Percentiles rank a stretch among this genome's conserved stretches.
Evolutionary conservation across 2,797 vertebrate species (phyloP).

Genomic region (Enteromius thamalakanensis): DNA sequence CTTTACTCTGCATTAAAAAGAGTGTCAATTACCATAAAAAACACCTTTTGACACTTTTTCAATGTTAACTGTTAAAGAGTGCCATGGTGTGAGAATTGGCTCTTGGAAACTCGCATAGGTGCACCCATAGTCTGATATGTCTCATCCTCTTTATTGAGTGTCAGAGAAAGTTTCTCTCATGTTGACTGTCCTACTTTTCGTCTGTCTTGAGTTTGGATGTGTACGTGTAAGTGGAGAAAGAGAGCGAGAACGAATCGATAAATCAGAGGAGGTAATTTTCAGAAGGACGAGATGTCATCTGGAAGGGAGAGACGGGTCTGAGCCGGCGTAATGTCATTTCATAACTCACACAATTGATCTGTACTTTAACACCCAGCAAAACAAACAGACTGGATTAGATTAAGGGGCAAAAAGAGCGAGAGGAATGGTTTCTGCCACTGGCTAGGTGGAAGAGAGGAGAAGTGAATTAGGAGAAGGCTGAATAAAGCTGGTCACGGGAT

Average conservation of each 20-base stretch:
- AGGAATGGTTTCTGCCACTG: constrained; percentile 36
- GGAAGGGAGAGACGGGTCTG: constrained; percentile 66
- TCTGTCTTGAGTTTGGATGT: constrained; percentile 31
- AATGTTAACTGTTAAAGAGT: background rate
- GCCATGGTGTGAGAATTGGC: background rate
- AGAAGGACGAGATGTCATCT: constrained; percentile 59
- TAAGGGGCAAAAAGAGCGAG: constrained; percentile 52
- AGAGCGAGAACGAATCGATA: constrained; percentile 47
- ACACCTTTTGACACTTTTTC: background rate
- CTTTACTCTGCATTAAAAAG: background rate
- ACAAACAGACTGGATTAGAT: constrained; percentile 69
- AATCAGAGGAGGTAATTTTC: constrained; percentile 56
- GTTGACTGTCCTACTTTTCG: constrained; percentile 44
- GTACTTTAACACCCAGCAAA: constrained; percentile 63
- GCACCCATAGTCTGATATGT: background rate
- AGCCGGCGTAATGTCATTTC: constrained; percentile 73
- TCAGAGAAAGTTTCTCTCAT: constrained; percentile 42
- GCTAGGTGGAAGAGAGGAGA: constrained; percentile 18
- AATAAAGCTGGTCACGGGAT: constrained; percentile 63
- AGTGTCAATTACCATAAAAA: background rate
- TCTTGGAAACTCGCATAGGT: constrained; percentile 9
- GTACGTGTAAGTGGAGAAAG: constrained; percentile 2
- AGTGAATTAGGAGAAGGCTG: constrained; percentile 57
- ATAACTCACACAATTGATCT: constrained; percentile 81
- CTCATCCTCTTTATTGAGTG: background rate